A percentile compares a stretch with the other conserved stretches of the same genome.
These are phyloP conservation scores for Lasioglossum zephyrum DNA, from an alignment of 2,888 invertebrate species.

Conservation along the genomic window DNA sequence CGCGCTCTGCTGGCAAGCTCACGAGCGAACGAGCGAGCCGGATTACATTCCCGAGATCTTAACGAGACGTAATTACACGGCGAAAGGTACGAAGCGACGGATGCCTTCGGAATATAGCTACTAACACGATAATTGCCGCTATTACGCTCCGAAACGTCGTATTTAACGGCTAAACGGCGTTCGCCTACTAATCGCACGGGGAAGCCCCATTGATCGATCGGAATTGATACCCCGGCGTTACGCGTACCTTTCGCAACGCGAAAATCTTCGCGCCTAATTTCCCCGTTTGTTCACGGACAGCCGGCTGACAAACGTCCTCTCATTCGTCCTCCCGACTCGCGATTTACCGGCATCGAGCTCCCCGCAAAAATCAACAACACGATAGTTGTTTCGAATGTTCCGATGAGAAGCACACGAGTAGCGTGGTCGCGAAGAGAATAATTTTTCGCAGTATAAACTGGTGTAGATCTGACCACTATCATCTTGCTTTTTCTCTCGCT, in stretches of 20 bases:
- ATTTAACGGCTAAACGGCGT: conserved; percentile 81
- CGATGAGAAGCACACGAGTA: background rate
- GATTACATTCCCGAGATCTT: conserved; percentile 77
- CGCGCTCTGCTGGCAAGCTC: conserved; percentile 39
- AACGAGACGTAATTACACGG: conserved; percentile 81
- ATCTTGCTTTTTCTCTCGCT: no score
- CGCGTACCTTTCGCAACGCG: conserved; percentile 29
- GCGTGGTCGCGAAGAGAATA: background rate
- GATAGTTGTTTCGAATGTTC: background rate
- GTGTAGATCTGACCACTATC: no score
- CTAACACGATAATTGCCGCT: conserved; percentile 83
- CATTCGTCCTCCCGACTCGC: conserved; percentile 8
- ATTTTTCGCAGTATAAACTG: no score
- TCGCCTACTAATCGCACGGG: conserved; percentile 79
- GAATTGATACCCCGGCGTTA: conserved; percentile 56
- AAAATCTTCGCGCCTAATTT: conserved; percentile 11
- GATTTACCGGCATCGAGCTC: background rate
- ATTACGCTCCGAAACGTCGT: conserved; percentile 82
- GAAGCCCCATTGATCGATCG: conserved; percentile 66
- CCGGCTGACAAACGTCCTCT: background rate
- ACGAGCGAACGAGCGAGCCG: conserved; percentile 48
- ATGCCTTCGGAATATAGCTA: conserved; percentile 79
- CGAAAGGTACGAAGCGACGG: conserved; percentile 77
- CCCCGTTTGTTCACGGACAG: background rate
- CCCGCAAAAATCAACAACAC: background rate